phyloP scores from a whole-genome alignment of 2,797 vertebrate genomes.

The Glyptemys insculpta region DNA sequence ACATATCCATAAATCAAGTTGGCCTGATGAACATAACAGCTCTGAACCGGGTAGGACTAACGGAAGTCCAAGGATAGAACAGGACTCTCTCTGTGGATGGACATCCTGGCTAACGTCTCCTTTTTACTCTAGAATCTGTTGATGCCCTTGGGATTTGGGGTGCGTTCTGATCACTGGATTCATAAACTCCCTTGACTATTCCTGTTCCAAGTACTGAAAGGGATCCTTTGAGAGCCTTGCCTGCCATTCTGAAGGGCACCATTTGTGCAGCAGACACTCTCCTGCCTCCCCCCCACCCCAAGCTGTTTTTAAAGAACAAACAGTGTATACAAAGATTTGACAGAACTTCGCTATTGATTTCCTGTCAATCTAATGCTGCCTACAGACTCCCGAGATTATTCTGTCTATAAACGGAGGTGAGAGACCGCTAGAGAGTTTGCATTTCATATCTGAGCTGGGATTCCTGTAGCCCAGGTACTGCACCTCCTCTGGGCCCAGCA shows the following conservation, averaged over 20 bases:
- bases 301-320: neutral
- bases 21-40: neutral
- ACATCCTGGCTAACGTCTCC: neutral
- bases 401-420: neutral
- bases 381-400: neutral
- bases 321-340: accelerated
- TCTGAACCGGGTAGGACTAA: neutral
- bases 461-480: neutral
- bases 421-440: neutral
- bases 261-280: neutral
- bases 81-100: neutral
- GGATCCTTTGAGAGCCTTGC: accelerated
- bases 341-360: neutral
- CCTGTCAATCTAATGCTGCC: neutral
- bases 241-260: neutral
- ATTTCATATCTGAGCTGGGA: neutral
- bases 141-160: neutral
- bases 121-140: neutral
- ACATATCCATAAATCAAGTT: accelerated
- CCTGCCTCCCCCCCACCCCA: neutral
- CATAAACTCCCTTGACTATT: accelerated
- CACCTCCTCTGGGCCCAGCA: neutral
- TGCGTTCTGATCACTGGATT: neutral
- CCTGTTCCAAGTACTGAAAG: accelerated
- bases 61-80: accelerated